Conservation (phyloP, 2,888 invertebrate genomes). For the Oligia strigilis region DNA sequence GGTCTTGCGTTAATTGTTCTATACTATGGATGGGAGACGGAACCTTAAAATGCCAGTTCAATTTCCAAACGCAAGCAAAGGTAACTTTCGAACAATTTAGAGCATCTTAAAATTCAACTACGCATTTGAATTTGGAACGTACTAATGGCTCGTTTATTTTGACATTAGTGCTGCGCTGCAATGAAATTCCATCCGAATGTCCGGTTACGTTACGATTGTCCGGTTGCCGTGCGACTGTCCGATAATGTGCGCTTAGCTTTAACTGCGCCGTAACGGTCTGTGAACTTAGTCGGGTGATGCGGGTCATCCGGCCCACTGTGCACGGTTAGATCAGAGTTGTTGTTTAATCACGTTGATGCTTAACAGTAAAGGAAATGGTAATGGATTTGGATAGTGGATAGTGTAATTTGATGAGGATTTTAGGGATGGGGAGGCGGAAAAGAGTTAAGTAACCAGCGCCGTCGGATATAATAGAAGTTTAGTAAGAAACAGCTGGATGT, state of each 20-base stretch:
- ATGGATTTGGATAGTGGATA: conserved; percentile 19
- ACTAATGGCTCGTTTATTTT: conserved; percentile 30
- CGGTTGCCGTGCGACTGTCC: conserved; percentile 28
- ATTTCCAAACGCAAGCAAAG: conserved; percentile 10
- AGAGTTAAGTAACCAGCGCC: neutral
- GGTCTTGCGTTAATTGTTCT: too few species aligned
- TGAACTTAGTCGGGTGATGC: conserved; percentile 53
- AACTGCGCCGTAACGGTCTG: conserved; percentile 55
- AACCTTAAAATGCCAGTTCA: neutral
- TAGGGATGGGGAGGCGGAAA: neutral
- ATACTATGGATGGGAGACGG: neutral
- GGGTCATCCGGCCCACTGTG: conserved; percentile 41
- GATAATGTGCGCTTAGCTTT: conserved; percentile 54
- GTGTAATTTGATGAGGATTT: conserved; percentile 15
- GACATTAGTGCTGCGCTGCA: conserved; percentile 45
- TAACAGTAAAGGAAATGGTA: conserved; percentile 27
- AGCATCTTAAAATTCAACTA: conserved; percentile 32
- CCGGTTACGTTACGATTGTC: conserved; percentile 16
- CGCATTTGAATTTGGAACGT: conserved; percentile 42
- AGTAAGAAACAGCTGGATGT: neutral
- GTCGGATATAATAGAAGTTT: neutral
- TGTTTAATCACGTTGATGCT: conserved; percentile 42
- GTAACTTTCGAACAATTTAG: conserved; percentile 4
- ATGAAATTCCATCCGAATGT: conserved; percentile 34
- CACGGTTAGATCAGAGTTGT: conserved; percentile 29